phyloP scores from a whole-genome alignment of 2,888 invertebrate species.

The Strigamia crassipes region DNA sequence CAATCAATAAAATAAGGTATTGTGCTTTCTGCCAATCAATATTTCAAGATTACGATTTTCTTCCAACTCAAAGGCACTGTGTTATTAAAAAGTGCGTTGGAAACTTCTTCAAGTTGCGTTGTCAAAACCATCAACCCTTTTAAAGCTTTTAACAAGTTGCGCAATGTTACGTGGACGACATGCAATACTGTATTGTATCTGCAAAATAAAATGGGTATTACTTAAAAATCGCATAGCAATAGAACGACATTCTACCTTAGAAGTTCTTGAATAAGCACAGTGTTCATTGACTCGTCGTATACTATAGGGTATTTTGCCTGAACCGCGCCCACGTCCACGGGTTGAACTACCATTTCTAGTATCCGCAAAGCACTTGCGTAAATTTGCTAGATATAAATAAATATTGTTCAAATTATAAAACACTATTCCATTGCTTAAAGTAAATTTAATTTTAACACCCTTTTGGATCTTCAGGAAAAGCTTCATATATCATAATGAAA shows the following conservation, averaged over 20 bases:
- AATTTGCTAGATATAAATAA: conserved; percentile 56
- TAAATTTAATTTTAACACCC: too few relatives aligned
- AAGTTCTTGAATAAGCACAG: conserved; percentile 83
- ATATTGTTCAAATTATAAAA: neutral
- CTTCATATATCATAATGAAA: too few relatives aligned
- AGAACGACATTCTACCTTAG: conserved; percentile 66
- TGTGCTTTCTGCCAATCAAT: neutral
- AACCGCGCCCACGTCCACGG: conserved; percentile 63
- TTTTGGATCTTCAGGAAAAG: too few relatives aligned
- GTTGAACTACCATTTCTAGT: conserved; percentile 65
- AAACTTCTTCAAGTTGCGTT: conserved; percentile 72
- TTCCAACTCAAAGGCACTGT: conserved; percentile 74
- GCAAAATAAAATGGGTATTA: neutral
- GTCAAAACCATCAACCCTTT: conserved; percentile 81
- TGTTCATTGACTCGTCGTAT: conserved; percentile 87
- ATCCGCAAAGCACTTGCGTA: conserved; percentile 67
- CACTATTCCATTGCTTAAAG: too few relatives aligned
- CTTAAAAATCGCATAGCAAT: neutral
- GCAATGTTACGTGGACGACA: conserved; percentile 62
- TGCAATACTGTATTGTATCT: conserved; percentile 53
- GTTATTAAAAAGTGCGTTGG: conserved; percentile 69
- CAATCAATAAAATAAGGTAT: neutral
- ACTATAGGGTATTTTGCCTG: conserved; percentile 74
- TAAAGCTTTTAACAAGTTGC: conserved; percentile 68
- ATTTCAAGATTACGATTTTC: conserved; percentile 55